These are phyloP conservation scores for Oligia latruncula DNA, from an alignment of 2,888 invertebrate species.

Conservation along the genomic window DNA sequence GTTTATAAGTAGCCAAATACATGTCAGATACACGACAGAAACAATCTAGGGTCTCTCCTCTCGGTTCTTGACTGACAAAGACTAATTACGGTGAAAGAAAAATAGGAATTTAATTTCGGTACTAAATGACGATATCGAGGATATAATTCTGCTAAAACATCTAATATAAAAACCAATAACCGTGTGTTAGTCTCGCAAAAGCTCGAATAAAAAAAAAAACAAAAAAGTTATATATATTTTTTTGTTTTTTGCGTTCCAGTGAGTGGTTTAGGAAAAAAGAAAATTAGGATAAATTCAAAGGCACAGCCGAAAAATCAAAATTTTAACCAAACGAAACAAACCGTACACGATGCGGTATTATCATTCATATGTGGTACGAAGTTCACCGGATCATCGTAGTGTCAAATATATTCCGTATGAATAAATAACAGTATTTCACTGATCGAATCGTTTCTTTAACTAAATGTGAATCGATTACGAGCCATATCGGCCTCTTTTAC, in stretches of 20 bases:
- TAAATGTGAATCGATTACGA: neutral
- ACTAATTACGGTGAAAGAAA: constrained; percentile 69
- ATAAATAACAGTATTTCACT: neutral
- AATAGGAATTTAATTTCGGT: constrained; percentile 66
- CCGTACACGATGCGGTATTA: neutral
- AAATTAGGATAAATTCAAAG: neutral
- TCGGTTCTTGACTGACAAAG: constrained; percentile 59
- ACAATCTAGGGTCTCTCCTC: constrained; percentile 56
- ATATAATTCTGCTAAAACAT: too few relatives aligned
- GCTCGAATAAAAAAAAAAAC: neutral
- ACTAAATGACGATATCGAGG: constrained; percentile 20
- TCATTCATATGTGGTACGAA: neutral
- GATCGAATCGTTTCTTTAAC: neutral
- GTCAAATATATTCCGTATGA: neutral
- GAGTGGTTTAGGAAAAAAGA: neutral
- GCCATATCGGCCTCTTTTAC: neutral
- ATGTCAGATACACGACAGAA: constrained; percentile 47
- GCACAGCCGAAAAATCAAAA: neutral
- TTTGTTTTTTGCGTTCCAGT: neutral
- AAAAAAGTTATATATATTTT: too few relatives aligned
- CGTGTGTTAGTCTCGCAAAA: neutral
- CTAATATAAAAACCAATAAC: too few relatives aligned
- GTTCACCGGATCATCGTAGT: neutral
- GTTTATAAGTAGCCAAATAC: constrained; percentile 20
- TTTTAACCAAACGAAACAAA: neutral